Percentiles rank a stretch among this genome's conserved stretches.
Evolutionary conservation across 2,888 invertebrate species (phyloP).

Genomic region (Empis stercorea): DNA sequence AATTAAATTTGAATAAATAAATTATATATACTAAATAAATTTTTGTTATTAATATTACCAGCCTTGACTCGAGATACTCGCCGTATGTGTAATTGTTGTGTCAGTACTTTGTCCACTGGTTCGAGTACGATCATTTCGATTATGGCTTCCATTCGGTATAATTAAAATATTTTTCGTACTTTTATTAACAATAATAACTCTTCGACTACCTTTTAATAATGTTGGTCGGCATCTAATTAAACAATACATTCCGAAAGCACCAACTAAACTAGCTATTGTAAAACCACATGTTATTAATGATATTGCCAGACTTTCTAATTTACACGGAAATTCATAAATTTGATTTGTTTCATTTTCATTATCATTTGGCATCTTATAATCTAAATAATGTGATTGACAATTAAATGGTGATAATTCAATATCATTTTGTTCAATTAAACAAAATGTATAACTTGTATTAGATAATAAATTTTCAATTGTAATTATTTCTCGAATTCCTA

Average conservation of each 20-base stretch:
- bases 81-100: too few relatives aligned
- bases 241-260: slow-evolving; percentile 14
- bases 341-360: background rate
- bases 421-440: slow-evolving; percentile 17
- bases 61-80: too few relatives aligned
- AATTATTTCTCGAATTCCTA: slow-evolving; percentile 9
- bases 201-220: slow-evolving; percentile 17
- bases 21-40: too few relatives aligned
- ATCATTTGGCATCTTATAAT: too few relatives aligned
- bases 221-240: slow-evolving; percentile 17
- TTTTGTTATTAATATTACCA: too few relatives aligned
- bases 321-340: too few relatives aligned
- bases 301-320: slow-evolving; percentile 11
- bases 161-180: too few relatives aligned
- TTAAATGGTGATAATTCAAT: slow-evolving; percentile 24
- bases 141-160: too few relatives aligned
- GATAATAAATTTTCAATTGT: slow-evolving; percentile 17
- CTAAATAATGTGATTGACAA: slow-evolving; percentile 23
- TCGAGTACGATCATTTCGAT: too few relatives aligned
- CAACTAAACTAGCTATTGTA: slow-evolving; percentile 15
- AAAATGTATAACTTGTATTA: slow-evolving; percentile 28
- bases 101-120: too few relatives aligned
- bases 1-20: too few relatives aligned
- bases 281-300: slow-evolving; percentile 13
- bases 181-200: slow-evolving; percentile 8